Conservation (phyloP, 2,113 vertebrate species). For the Potamarius usumacintae region DNA sequence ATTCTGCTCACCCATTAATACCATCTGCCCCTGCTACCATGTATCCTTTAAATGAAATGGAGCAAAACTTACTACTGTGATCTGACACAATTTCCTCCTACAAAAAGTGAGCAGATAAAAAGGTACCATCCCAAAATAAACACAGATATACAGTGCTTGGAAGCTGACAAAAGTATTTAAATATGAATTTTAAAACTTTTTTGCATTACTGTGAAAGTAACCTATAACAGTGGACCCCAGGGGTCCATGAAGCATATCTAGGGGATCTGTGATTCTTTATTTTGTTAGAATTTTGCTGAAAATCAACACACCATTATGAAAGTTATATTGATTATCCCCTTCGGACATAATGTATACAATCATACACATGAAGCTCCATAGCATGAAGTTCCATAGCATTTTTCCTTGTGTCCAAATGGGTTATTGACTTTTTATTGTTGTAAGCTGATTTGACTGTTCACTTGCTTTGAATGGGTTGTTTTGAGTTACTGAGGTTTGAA, state of each 20-base stretch:
- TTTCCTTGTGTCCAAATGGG: background rate
- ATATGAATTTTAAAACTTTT: background rate
- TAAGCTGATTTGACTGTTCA: background rate
- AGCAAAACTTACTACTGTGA: slow-evolving; percentile 4
- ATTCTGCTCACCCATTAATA: background rate
- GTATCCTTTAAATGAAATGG: slow-evolving; percentile 4
- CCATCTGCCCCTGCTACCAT: background rate
- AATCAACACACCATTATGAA: background rate
- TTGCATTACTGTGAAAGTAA: background rate
- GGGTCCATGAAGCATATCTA: background rate
- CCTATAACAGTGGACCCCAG: background rate
- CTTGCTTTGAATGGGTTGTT: background rate
- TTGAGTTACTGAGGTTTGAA: too few relatives aligned
- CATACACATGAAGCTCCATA: too few relatives aligned
- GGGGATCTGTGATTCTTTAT: background rate
- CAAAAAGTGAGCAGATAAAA: background rate
- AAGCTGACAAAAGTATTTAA: background rate
- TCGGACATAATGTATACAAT: too few relatives aligned
- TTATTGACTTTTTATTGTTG: background rate
- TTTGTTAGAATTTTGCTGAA: background rate
- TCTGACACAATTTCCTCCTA: slow-evolving; percentile 6
- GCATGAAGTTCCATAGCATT: too few relatives aligned
- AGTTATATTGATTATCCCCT: background rate
- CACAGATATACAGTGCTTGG: background rate
- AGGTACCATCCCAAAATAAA: background rate